phyloP scores from a whole-genome alignment of 1,140 invertebrate genomes.

The Lepidotrigona ventralis region DNA sequence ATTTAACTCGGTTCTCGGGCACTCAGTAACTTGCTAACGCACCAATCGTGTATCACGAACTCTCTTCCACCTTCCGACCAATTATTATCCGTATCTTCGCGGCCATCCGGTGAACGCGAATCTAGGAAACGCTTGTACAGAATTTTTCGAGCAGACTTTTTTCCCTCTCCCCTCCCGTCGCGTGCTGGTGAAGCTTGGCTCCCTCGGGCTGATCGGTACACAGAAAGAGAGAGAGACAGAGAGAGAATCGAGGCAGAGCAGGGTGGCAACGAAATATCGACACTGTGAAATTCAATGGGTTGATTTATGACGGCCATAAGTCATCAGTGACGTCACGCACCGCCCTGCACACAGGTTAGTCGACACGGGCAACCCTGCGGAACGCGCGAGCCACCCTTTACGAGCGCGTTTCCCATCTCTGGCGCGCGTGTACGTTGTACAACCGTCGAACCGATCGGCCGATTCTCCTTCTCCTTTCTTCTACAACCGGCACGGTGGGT shows the following conservation, averaged over 20 bases:
- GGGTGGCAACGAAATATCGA: constrained; percentile 65
- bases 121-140: neutral
- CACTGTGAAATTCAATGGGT: constrained; percentile 70
- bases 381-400: constrained; percentile 44
- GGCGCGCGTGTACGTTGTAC: neutral
- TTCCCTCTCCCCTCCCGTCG: neutral
- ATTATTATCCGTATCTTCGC: neutral
- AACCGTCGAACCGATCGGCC: neutral
- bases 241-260: neutral
- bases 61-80: neutral
- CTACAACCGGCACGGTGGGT: neutral
- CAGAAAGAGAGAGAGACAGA: too few relatives aligned
- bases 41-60: too few relatives aligned
- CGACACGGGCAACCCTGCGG: constrained; percentile 37
- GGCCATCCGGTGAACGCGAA: neutral
- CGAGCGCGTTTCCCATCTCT: constrained; percentile 29
- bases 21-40: too few relatives aligned
- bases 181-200: constrained; percentile 6
- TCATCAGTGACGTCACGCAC: constrained; percentile 66
- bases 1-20: too few relatives aligned
- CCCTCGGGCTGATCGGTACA: constrained; percentile 35
- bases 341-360: constrained; percentile 47
- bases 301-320: constrained; percentile 71
- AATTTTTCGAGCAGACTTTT: neutral
- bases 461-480: constrained; percentile 1